phyloP scores from a whole-genome alignment of 2,888 invertebrate species.

The Sesamia inferens region DNA sequence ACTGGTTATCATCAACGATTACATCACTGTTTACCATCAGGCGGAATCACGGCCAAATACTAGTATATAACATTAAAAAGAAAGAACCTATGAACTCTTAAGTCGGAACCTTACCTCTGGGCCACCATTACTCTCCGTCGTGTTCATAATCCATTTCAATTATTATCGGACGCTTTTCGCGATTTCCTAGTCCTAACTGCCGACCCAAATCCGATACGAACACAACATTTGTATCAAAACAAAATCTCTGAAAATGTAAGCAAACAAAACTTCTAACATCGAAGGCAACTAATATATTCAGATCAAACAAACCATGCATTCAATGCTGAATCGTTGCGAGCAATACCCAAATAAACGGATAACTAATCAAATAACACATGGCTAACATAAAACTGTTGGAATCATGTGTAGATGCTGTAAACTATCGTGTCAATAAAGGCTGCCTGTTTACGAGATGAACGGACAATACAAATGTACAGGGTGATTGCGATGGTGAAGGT shows the following conservation, averaged over 20 bases:
- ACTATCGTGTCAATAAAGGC: constrained; percentile 69
- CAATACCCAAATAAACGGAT: constrained; percentile 71
- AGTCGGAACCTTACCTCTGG: too few species aligned
- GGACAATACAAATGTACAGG: constrained; percentile 62
- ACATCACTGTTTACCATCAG: too few species aligned
- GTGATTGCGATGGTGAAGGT: background rate
- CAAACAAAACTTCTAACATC: constrained; percentile 59
- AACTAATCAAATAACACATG: constrained; percentile 75
- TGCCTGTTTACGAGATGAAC: constrained; percentile 64
- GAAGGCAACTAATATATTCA: constrained; percentile 62
- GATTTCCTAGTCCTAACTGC: constrained; percentile 5
- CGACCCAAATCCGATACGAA: constrained; percentile 20
- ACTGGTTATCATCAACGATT: too few species aligned
- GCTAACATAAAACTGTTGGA: constrained; percentile 73
- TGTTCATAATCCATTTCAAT: constrained; percentile 5
- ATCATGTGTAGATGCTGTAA: constrained; percentile 62
- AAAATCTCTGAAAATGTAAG: constrained; percentile 42
- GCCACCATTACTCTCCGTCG: too few species aligned
- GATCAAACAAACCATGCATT: constrained; percentile 67
- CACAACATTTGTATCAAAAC: constrained; percentile 44
- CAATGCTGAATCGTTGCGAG: constrained; percentile 64
- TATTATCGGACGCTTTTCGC: background rate
- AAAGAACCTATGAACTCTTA: too few species aligned
- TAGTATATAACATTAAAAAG: too few species aligned
- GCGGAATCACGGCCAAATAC: too few species aligned